A percentile compares a stretch with the other conserved stretches of the same genome.
phyloP scores from a whole-genome alignment of 2,888 invertebrate genomes.

The Pristionchus entomophagus region DNA sequence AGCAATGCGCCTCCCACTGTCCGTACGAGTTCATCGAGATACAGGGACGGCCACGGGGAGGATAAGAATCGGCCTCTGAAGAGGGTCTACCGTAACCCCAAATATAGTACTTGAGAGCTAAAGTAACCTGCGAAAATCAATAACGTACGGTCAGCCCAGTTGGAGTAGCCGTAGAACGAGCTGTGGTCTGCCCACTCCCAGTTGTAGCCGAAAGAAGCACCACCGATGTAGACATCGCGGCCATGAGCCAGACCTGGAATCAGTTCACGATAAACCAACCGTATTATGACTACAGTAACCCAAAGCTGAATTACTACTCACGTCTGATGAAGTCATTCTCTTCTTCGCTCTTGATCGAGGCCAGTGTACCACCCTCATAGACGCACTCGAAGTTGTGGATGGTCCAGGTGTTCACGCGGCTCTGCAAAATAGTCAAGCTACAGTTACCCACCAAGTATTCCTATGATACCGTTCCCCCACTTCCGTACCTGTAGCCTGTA shows the following conservation, averaged over 20 bases:
- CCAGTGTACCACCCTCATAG: slow-evolving; percentile 26
- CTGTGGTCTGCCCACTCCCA: slow-evolving; percentile 43
- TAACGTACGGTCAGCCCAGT: slow-evolving; percentile 45
- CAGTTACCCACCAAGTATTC: background rate
- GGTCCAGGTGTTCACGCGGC: slow-evolving; percentile 28
- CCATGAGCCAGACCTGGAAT: background rate
- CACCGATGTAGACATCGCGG: slow-evolving; percentile 36
- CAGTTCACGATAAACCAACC: background rate
- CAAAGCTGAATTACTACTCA: background rate
- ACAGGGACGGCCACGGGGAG: slow-evolving; percentile 39
- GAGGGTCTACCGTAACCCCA: background rate
- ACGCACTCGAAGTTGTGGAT: slow-evolving; percentile 46
- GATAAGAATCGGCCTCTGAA: slow-evolving; percentile 34
- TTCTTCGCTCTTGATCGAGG: slow-evolving; percentile 21
- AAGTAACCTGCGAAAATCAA: no score
- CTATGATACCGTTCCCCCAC: no score
- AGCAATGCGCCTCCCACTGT: slow-evolving; percentile 46
- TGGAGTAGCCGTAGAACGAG: slow-evolving; percentile 2
- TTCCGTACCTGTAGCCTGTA: slow-evolving; percentile 34
- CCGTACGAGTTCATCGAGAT: slow-evolving; percentile 32
- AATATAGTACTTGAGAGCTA: no score
- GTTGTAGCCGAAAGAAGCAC: slow-evolving; percentile 33
- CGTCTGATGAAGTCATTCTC: slow-evolving; percentile 39
- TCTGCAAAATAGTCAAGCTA: background rate
- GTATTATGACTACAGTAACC: background rate